Evolutionary conservation across 2,113 vertebrate species (phyloP), one percentile per base, ranked within the genome.

Genomic region (Heterotis niloticus): DNA sequence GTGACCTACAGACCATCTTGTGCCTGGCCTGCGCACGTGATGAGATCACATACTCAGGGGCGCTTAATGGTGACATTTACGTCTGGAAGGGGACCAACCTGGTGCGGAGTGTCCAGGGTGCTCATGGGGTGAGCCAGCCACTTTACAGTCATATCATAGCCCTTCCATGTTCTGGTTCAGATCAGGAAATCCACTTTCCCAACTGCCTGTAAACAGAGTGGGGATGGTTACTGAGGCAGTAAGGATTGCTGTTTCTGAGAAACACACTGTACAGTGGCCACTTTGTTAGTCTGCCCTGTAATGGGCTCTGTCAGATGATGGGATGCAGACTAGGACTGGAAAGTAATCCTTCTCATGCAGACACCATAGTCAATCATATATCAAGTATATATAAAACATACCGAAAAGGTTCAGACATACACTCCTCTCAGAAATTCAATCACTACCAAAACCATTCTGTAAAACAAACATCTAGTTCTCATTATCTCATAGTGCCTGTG

Each of bases 31-130:
- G 98, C 84, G 95, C 97, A 24, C 94, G 94, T 83, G 98, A 99
- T 67, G 96, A 99, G 86, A 88, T 99, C 87, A 99, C 98, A 0
- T 99, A 99, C 87, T 99, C 98, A 16, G 98, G 98, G 84, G 96
- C 98, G 10, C 89, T 99, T 89, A 99, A 94, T 60, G 98, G 98
- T 70, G 98, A 99, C 85, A 95, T 99, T 80, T 99, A 99, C 1
- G 94, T 99, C 7, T 99, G 98, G 98, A 99, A 99, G 88, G 96
- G 96, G 82, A 90, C 98, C 90, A 99, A 93, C 86, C 92, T 99
- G 62, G 91, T 94, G 75, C 93, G 96, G 86, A 98, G 95, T 9
- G 94, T 99, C 82, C 98, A 98, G 86, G 97, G 95, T 84, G 98
- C 98, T 75, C 98, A 99, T 75, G 92, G 94, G 92, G 98, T 98